Evolutionary conservation across 2,888 invertebrate species (phyloP), one percentile per base, ranked within the genome.

Genomic region (Pocota personata): DNA sequence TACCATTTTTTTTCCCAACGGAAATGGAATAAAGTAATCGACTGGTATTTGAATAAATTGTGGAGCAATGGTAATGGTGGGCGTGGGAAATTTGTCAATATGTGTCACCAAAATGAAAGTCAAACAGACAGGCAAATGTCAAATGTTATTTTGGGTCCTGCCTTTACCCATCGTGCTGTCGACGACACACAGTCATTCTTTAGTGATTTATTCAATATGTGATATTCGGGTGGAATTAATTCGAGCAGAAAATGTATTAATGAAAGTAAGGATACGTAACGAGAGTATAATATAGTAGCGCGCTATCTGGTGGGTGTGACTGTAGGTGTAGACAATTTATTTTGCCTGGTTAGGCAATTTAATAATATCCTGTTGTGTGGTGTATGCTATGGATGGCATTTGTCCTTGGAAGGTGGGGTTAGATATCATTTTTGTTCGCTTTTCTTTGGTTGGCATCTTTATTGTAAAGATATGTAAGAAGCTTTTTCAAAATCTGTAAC

Each of bases 11-110:
- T 24, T 43, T 40, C 35, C 19, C 30, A 55, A 57, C 62, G 79
- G 73, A 83, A 83, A 69, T 72, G 60, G 46, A 55, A 77, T 48
- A 16, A 80, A 66, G 46, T 72, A 86, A 71, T 72, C 64, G 71
- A 75, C 82, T 66, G 71, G 60, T 62, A 86, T 86, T 77, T 72
- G 71, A 82, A 82, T 86, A 82, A 82, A 76, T 82, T 43, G 60
- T 50, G 24, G 4, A 2, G 24, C 24, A 24, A 48, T 57, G 52
- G 7, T 24, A n/a, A 10, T 58, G 37, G 52, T 66, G 72, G 76
- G 82, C 76, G 86, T 82, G 76, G 32, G 86, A 77, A 71, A 64
- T 43, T 14, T 80, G 84, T 71, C 84, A 84, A 64, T 69, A 67
- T 24, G 43, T 64, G 79, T 69, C 69, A 79, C 32, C 37, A 24